These are phyloP conservation scores for Aphidius gifuensis DNA, from an alignment of 1,140 invertebrate species.

Conservation along the genomic window DNA sequence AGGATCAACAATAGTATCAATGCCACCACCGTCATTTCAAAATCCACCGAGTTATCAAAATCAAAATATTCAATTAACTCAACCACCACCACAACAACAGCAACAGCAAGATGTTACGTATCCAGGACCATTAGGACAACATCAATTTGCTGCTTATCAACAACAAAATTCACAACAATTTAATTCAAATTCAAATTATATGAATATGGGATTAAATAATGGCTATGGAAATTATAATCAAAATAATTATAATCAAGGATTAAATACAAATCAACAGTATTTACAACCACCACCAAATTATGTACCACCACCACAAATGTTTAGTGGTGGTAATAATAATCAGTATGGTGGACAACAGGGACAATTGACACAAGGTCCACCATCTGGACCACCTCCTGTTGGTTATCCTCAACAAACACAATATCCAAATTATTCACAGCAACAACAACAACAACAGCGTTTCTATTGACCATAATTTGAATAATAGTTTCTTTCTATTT, in stretches of 20 bases:
- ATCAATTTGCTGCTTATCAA: background rate
- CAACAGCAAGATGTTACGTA: background rate
- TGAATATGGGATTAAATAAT: constrained; percentile 38
- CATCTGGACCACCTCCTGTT: constrained; percentile 26
- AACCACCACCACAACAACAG: background rate
- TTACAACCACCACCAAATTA: background rate
- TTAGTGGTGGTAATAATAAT: constrained; percentile 27
- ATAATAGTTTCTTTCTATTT: background rate
- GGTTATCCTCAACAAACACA: constrained; percentile 40
- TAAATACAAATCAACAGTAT: constrained; percentile 15
- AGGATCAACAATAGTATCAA: constrained; percentile 14
- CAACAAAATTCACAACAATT: background rate
- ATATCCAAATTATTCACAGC: constrained; percentile 45
- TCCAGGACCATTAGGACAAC: background rate
- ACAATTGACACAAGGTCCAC: constrained; percentile 21
- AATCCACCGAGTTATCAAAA: constrained; percentile 1
- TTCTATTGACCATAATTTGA: constrained; percentile 15
- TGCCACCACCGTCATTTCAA: constrained; percentile 18
- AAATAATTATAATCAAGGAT: constrained; percentile 24
- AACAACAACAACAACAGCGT: constrained; percentile 20
- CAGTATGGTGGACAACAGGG: constrained; percentile 33
- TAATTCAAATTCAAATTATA: background rate
- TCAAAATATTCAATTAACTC: background rate
- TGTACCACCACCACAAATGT: constrained; percentile 23
- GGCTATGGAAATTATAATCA: constrained; percentile 45